Percentiles rank a stretch among this genome's conserved stretches.
Conservation (phyloP, 2,888 invertebrate species). For the Idaea biselata region DNA sequence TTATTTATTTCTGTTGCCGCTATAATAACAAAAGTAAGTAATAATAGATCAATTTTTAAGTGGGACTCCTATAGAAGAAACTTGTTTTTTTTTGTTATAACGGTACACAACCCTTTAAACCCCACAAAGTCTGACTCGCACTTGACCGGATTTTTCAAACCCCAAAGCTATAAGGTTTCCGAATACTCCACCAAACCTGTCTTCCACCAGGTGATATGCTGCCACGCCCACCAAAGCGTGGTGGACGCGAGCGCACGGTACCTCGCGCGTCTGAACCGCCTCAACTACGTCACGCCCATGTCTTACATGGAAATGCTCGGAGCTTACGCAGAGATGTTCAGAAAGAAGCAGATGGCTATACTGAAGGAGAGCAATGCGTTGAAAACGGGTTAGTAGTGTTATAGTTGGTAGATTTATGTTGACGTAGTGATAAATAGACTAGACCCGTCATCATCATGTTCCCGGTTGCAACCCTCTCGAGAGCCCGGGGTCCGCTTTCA, state of each 20-base stretch:
- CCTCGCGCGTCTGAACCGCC: conserved; percentile 85
- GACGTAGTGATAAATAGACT: background rate
- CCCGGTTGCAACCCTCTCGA: too few relatives aligned
- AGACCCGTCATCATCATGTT: too few relatives aligned
- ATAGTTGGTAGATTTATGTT: too few relatives aligned
- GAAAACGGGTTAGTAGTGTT: conserved; percentile 73
- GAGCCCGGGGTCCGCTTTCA: too few relatives aligned
- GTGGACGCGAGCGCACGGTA: conserved; percentile 85
- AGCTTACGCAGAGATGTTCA: conserved; percentile 88
- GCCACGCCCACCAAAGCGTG: conserved; percentile 86
- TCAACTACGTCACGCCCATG: conserved; percentile 94
- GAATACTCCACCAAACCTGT: background rate
- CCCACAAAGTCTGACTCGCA: too few relatives aligned
- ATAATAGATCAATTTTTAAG: too few relatives aligned
- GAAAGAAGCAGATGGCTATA: conserved; percentile 83
- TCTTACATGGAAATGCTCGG: conserved; percentile 92
- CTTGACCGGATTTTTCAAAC: background rate
- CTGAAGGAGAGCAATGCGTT: conserved; percentile 79
- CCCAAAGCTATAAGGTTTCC: background rate
- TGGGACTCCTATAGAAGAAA: too few relatives aligned
- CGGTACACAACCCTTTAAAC: too few relatives aligned
- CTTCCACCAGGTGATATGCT: conserved; percentile 60
- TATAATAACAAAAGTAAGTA: too few relatives aligned
- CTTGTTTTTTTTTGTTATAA: too few relatives aligned
- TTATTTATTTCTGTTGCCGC: too few relatives aligned